Conservation (phyloP, 2,113 vertebrate genomes). For the Labrus mixtus region DNA sequence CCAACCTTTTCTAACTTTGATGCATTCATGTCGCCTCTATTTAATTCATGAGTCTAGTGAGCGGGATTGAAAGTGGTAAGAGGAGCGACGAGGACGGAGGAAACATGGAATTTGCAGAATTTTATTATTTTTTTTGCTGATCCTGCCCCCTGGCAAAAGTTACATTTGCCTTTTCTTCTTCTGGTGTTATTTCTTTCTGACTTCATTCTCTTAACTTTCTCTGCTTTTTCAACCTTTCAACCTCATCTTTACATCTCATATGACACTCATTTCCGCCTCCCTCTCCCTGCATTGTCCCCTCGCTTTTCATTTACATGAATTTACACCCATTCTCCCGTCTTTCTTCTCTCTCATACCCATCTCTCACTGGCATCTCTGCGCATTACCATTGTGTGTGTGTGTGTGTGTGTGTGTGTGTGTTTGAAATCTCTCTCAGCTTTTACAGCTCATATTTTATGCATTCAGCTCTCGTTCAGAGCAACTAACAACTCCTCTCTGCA, state of each 20-base stretch:
- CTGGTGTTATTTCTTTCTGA: background rate
- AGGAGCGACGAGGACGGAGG: background rate
- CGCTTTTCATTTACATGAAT: constrained; percentile 8
- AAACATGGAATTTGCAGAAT: background rate
- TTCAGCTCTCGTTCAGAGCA: constrained; percentile 47
- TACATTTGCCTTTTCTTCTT: background rate
- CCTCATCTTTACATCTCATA: background rate
- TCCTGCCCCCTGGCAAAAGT: background rate
- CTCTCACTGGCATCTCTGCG: constrained; percentile 9
- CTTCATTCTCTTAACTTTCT: background rate
- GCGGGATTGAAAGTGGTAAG: constrained; percentile 23
- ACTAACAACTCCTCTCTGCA: constrained; percentile 29
- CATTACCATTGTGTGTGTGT: constrained; percentile 1
- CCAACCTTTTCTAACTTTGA: constrained; percentile 67
- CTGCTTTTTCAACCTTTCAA: background rate
- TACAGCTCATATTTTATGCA: constrained; percentile 68
- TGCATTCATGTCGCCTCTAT: constrained; percentile 57
- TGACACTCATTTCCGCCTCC: background rate
- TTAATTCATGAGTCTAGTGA: constrained; percentile 64
- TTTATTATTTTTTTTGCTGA: background rate
- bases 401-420: background rate
- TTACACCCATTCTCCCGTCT: constrained; percentile 2
- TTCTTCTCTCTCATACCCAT: constrained; percentile 2
- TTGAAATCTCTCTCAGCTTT: constrained; percentile 45
- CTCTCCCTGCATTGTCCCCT: background rate